Conservation (phyloP, 2,113 vertebrate genomes). For the Notiomystis cincta region DNA sequence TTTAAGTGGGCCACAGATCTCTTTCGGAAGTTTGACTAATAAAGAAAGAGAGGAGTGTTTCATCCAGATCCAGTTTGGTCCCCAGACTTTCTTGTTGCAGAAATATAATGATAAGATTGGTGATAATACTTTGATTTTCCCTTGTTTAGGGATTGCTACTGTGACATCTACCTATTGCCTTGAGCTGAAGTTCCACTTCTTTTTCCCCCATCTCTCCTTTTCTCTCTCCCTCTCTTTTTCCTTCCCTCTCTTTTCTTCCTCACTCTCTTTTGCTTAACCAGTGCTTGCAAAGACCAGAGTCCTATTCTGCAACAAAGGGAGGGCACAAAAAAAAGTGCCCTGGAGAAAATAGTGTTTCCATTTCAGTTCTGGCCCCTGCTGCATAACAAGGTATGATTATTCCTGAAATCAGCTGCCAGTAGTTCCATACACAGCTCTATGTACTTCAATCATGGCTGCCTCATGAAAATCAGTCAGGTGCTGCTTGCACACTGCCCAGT, state of each 20-base stretch:
- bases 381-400: background rate
- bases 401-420: background rate
- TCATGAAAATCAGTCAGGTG: background rate
- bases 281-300: background rate
- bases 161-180: background rate
- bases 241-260: background rate
- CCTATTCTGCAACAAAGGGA: background rate
- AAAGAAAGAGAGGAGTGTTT: background rate
- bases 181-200: background rate
- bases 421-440: background rate
- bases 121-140: background rate
- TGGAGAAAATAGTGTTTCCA: background rate
- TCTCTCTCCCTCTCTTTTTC: background rate
- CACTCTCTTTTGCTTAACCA: background rate
- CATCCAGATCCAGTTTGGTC: background rate
- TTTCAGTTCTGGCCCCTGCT: background rate
- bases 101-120: background rate
- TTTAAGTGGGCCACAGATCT: background rate
- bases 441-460: background rate
- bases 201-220: background rate
- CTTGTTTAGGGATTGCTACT: background rate
- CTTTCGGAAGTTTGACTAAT: background rate
- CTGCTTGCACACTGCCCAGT: background rate
- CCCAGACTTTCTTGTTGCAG: background rate
- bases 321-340: background rate